Conservation (phyloP, 2,888 invertebrate species). For the Frankliniella fusca region DNA sequence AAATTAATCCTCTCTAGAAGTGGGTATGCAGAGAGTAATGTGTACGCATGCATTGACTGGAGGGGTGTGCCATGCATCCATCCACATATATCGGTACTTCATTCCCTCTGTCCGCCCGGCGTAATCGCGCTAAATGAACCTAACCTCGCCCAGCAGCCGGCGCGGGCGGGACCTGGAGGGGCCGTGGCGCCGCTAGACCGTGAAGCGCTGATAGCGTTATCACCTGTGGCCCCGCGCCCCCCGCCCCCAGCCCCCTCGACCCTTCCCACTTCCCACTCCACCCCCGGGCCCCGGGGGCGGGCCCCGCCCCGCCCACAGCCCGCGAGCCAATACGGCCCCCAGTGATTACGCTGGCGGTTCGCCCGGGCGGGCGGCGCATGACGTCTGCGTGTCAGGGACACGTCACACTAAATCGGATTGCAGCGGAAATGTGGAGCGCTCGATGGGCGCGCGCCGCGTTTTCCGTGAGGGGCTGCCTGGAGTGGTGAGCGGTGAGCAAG, state of each 20-base stretch:
- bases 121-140: no score
- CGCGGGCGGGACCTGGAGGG: neutral
- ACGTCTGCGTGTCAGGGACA: neutral
- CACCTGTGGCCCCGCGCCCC: neutral
- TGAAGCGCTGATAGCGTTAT: conserved; percentile 16
- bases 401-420: neutral
- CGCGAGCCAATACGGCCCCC: neutral
- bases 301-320: neutral
- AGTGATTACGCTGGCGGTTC: no score
- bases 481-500: neutral
- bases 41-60: neutral
- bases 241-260: neutral
- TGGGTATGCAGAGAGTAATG: no score
- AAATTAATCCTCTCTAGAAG: no score
- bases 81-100: no score
- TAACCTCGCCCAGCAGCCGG: neutral
- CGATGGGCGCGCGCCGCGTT: neutral
- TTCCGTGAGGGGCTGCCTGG: neutral
- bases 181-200: neutral
- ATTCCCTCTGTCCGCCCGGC: neutral
- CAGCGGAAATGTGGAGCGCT: no score
- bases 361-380: no score
- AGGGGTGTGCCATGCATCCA: neutral
- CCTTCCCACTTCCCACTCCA: no score
- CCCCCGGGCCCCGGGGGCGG: neutral